These are phyloP conservation scores for Notothenia rossii DNA, from an alignment of 2,113 vertebrate species.

Conservation along the genomic window DNA sequence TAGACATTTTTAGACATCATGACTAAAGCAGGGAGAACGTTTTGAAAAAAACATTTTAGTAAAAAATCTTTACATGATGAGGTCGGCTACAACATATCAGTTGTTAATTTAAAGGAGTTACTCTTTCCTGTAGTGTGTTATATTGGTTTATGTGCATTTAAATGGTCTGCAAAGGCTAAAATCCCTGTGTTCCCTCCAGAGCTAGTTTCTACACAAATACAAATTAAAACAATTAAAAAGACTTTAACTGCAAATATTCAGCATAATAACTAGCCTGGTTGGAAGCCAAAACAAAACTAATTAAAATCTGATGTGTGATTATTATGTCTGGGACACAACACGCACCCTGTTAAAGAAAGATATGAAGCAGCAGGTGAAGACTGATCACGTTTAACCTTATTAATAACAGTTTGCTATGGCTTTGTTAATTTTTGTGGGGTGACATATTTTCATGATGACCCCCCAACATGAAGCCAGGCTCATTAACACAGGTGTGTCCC, in stretches of 20 bases:
- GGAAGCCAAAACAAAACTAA: neutral
- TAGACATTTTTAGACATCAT: too few species aligned
- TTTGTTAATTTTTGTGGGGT: neutral
- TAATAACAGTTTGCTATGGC: neutral
- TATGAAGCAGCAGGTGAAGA: neutral
- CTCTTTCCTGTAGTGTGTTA: too few species aligned
- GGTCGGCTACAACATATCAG: too few species aligned
- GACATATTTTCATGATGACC: neutral
- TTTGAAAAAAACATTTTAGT: too few species aligned
- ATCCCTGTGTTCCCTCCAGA: too few species aligned
- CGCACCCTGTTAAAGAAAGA: conserved; percentile 9
- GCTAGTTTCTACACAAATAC: too few species aligned
- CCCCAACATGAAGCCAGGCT: conserved; percentile 2
- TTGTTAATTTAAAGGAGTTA: too few species aligned
- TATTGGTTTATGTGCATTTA: too few species aligned
- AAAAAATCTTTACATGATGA: too few species aligned
- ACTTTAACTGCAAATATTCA: neutral
- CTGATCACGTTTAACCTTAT: neutral
- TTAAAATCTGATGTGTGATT: neutral
- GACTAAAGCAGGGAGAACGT: too few species aligned
- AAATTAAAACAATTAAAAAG: neutral
- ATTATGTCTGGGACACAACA: neutral
- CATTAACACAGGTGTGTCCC: conserved; percentile 40
- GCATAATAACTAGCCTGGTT: neutral
- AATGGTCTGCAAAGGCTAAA: too few species aligned